Evolutionary conservation across 2,113 vertebrate genomes (phyloP).

Genomic region (Lampris megalopsis): DNA sequence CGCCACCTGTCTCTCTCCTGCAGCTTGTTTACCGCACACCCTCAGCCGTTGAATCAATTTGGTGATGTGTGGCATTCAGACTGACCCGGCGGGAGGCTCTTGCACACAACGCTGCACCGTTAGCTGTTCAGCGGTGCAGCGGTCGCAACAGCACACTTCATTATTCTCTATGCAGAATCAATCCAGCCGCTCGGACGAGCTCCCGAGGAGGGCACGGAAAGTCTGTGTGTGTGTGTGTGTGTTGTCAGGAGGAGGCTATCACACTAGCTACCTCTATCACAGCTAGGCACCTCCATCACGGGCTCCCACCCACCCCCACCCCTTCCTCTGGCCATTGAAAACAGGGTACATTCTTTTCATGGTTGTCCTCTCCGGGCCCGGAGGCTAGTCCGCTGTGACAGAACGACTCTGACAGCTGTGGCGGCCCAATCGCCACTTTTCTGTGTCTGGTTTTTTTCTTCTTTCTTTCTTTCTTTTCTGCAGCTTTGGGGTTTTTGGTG

Average conservation of each 20-base stretch:
- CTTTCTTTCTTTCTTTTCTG: conserved; percentile 31
- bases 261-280: too few relatives aligned
- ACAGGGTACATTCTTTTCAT: conserved; percentile 60
- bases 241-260: not conserved
- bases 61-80: conserved; percentile 49
- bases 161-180: conserved; percentile 76
- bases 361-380: conserved; percentile 58
- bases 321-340: conserved; percentile 24
- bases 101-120: conserved; percentile 35
- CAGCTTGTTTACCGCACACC: conserved; percentile 26
- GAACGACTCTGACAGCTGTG: conserved; percentile 72
- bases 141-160: conserved; percentile 67
- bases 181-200: conserved; percentile 43
- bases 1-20: conserved; percentile 11
- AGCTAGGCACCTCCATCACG: conserved; percentile 20
- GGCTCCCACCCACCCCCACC: conserved; percentile 1
- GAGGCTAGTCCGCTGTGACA: conserved; percentile 58
- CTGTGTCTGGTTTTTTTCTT: conserved; percentile 24
- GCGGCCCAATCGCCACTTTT: conserved; percentile 50
- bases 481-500: not conserved
- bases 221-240: not conserved
- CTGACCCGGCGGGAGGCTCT: conserved; percentile 44
- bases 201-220: conserved; percentile 18
- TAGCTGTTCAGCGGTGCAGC: conserved; percentile 60
- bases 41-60: conserved; percentile 35